These are phyloP conservation scores for Eupsilia transversa DNA, from an alignment of 2,888 invertebrate genomes.

Conservation along the genomic window DNA sequence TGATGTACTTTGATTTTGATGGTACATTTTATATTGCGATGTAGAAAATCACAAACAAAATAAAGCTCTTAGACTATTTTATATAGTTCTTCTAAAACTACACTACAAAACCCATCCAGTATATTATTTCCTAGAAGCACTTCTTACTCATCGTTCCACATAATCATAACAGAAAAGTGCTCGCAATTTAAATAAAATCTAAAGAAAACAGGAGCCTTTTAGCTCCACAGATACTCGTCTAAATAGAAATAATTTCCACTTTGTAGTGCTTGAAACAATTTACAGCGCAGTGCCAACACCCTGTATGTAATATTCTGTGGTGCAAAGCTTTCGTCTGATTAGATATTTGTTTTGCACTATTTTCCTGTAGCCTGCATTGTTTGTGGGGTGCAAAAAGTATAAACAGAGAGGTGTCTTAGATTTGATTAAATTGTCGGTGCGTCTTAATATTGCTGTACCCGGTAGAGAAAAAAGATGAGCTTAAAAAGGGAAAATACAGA, in stretches of 20 bases:
- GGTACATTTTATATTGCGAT: not conserved
- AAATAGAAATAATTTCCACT: constrained; percentile 61
- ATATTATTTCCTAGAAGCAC: constrained; percentile 30
- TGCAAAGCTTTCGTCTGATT: constrained; percentile 72
- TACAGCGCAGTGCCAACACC: constrained; percentile 58
- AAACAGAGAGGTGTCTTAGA: constrained; percentile 49
- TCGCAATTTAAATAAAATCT: constrained; percentile 52
- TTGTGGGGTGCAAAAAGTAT: constrained; percentile 52
- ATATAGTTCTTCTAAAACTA: constrained; percentile 16
- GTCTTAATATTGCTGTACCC: constrained; percentile 43
- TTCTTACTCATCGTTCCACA: constrained; percentile 34
- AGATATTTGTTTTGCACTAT: constrained; percentile 67
- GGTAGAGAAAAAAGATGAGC: not conserved
- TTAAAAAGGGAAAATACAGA: not conserved
- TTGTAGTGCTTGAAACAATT: constrained; percentile 62
- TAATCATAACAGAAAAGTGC: constrained; percentile 48
- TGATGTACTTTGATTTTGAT: not conserved
- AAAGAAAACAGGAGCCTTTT: constrained; percentile 55
- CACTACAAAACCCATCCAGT: not conserved
- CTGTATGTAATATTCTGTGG: constrained; percentile 68
- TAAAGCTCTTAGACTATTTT: constrained; percentile 12
- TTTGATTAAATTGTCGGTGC: constrained; percentile 60
- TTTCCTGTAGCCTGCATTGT: constrained; percentile 48
- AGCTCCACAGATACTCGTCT: constrained; percentile 55
- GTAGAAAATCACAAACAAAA: constrained; percentile 11